A percentile compares a stretch with the other conserved stretches of the same genome.
Evolutionary conservation across 2,888 invertebrate genomes (phyloP).

Genomic region (Ecliptopera silaceata): DNA sequence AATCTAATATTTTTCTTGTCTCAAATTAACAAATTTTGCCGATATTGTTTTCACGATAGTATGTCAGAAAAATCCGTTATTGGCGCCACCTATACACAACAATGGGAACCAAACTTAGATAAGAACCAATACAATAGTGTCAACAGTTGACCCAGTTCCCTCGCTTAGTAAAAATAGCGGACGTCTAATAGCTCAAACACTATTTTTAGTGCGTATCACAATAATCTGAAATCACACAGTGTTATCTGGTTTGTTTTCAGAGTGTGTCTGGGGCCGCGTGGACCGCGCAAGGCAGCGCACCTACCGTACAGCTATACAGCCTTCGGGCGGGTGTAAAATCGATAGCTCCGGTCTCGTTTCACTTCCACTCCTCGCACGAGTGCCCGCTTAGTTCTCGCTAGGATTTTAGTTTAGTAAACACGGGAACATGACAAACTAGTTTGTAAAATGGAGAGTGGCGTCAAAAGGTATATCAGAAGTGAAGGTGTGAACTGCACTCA

Average conservation of each 20-base stretch:
- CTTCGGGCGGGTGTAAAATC: conserved; percentile 43
- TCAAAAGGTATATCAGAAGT: conserved; percentile 75
- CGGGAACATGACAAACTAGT: conserved; percentile 73
- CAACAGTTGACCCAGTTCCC: conserved; percentile 74
- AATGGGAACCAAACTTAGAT: conserved; percentile 43
- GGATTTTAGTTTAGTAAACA: conserved; percentile 77
- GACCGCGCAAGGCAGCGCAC: conserved; percentile 59
- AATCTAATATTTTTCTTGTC: too few species aligned
- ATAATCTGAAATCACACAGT: conserved; percentile 67
- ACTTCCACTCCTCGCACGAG: conserved; percentile 59
- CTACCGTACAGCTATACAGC: conserved; percentile 42
- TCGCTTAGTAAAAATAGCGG: conserved; percentile 78
- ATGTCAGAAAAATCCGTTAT: not conserved
- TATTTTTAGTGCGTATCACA: conserved; percentile 78
- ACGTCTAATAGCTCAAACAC: conserved; percentile 78
- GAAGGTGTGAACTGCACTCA: conserved; percentile 78
- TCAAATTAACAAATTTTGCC: too few species aligned
- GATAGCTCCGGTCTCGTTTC: conserved; percentile 55
- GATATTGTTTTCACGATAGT: too few species aligned
- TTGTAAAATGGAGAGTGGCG: conserved; percentile 66
- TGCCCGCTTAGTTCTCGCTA: conserved; percentile 69
- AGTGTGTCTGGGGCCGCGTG: conserved; percentile 36
- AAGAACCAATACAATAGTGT: conserved; percentile 51
- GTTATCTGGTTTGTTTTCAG: conserved; percentile 53
- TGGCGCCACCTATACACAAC: conserved; percentile 47